Evolutionary conservation across 2,113 vertebrate genomes (phyloP).

Genomic region (Brachirus orientalis): DNA sequence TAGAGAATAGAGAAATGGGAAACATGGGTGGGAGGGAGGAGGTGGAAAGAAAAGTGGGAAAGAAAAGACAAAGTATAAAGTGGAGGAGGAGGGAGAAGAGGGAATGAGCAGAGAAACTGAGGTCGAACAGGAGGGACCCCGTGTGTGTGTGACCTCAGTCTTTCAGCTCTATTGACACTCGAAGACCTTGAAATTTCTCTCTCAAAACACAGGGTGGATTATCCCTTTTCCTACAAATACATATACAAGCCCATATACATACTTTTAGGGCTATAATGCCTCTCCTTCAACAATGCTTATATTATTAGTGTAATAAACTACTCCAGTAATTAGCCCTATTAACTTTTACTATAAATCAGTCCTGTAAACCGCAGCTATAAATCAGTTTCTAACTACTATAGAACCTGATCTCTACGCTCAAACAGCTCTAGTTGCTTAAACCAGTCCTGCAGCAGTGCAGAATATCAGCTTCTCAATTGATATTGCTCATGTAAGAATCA

Average conservation of each 20-base stretch:
- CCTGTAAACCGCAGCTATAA: not conserved
- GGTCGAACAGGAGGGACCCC: too few relatives aligned
- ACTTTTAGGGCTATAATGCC: slow-evolving; percentile 8
- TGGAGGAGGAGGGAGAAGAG: slow-evolving; percentile 11
- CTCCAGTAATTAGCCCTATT: not conserved
- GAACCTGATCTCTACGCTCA: slow-evolving; percentile 19
- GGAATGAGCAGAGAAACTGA: slow-evolving; percentile 13
- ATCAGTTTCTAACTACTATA: not conserved
- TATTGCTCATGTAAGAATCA: too few relatives aligned
- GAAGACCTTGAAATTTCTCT: slow-evolving; percentile 62
- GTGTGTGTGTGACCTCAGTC: slow-evolving; percentile 45
- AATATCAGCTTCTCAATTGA: not conserved
- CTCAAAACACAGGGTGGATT: slow-evolving; percentile 62
- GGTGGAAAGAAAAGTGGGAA: slow-evolving; percentile 18
- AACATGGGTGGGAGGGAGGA: slow-evolving; percentile 21
- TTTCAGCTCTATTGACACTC: slow-evolving; percentile 30
- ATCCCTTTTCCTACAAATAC: slow-evolving; percentile 25
- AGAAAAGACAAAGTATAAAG: slow-evolving; percentile 52
- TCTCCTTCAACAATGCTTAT: slow-evolving; percentile 26
- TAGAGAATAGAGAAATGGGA: slow-evolving; percentile 42
- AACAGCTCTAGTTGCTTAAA: not conserved
- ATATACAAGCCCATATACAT: not conserved
- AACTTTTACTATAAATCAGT: not conserved
- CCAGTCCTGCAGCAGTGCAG: not conserved
- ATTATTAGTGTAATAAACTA: slow-evolving; percentile 22